Conservation (phyloP, 2,888 invertebrate genomes). For the Diabrotica balteata region DNA sequence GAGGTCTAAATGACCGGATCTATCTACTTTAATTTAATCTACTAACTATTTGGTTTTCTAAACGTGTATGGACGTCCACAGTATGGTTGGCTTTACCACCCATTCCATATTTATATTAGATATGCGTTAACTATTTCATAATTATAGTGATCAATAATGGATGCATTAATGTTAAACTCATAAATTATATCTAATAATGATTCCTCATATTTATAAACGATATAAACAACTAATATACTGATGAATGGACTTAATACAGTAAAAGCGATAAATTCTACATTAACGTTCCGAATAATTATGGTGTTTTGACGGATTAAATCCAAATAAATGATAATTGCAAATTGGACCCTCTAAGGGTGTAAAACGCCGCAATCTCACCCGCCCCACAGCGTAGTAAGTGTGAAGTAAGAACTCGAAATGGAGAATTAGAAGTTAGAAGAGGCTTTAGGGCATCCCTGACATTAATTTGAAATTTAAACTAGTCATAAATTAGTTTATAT, state of each 20-base stretch:
- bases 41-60: no score
- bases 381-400: constrained; percentile 46
- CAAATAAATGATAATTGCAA: constrained; percentile 52
- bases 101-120: no score
- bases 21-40: no score
- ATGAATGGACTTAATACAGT: constrained; percentile 1
- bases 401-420: constrained; percentile 53
- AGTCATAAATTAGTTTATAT: constrained; percentile 56
- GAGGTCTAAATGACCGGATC: no score
- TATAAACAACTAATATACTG: constrained; percentile 1
- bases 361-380: constrained; percentile 47
- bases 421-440: constrained; percentile 53
- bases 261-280: constrained; percentile 19
- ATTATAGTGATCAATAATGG: no score
- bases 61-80: no score
- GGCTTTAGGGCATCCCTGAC: constrained; percentile 54
- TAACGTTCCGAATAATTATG: constrained; percentile 30
- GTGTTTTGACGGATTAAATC: constrained; percentile 47
- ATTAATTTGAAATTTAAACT: constrained; percentile 60
- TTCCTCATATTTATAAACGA: no score
- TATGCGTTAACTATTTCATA: no score
- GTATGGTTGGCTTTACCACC: no score
- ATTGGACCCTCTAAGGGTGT: constrained; percentile 44
- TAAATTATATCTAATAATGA: no score
- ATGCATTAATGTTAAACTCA: no score